Percentiles rank a stretch among this genome's conserved stretches.
Conservation (phyloP, 2,888 invertebrate genomes). For the Orchestes rusci region DNA sequence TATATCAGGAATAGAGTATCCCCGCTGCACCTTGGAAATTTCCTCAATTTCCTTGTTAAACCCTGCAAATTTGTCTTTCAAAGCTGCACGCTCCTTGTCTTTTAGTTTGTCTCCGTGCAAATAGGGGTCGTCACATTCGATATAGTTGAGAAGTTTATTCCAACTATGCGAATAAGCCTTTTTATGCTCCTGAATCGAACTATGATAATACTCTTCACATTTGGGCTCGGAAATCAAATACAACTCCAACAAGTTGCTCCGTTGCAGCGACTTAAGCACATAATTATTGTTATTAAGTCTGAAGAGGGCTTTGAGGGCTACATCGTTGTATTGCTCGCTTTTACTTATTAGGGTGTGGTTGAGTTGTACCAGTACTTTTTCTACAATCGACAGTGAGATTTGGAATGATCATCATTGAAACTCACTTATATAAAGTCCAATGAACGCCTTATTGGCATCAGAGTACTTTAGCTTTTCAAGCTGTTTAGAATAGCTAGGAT, state of each 20-base stretch:
- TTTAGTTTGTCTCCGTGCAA: conserved; percentile 60
- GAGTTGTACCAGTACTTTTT: conserved; percentile 82
- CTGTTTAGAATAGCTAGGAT: conserved; percentile 50
- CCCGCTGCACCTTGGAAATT: conserved; percentile 72
- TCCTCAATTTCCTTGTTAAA: conserved; percentile 97
- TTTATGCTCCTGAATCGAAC: conserved; percentile 80
- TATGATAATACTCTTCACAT: conserved; percentile 78
- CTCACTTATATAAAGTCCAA: conserved; percentile 78
- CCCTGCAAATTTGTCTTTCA: conserved; percentile 84
- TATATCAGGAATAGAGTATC: conserved; percentile 89
- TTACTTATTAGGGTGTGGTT: conserved; percentile 85
- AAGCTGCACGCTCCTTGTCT: conserved; percentile 76
- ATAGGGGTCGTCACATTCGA: conserved; percentile 63
- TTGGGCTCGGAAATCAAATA: conserved; percentile 76
- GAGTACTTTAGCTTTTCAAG: conserved; percentile 47
- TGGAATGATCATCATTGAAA: conserved; percentile 4
- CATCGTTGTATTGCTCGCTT: conserved; percentile 85
- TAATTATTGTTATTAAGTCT: conserved; percentile 93
- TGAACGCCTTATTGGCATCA: conserved; percentile 56
- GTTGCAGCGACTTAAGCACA: conserved; percentile 83
- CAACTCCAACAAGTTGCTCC: conserved; percentile 75
- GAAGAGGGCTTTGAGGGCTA: conserved; percentile 80
- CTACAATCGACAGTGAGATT: too few relatives aligned
- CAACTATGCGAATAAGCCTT: conserved; percentile 70
- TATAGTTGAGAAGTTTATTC: conserved; percentile 72